phyloP scores from a whole-genome alignment of 2,797 vertebrate species.

The Fistularia tabacaria region DNA sequence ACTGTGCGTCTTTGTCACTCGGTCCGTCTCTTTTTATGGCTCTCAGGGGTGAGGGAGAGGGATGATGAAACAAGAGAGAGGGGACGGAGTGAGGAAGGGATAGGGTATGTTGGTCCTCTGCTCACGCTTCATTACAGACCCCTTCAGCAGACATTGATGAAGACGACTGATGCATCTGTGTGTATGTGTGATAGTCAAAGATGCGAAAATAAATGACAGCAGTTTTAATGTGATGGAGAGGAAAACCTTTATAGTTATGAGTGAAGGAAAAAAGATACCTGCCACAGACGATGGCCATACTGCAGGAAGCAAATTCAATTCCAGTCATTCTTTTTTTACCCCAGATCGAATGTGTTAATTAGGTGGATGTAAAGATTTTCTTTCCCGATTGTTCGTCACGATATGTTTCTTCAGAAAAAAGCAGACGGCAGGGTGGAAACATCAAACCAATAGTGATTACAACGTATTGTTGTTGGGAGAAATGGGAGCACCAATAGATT shows the following conservation, averaged over 20 bases:
- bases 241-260: slow-evolving; percentile 36
- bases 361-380: background rate
- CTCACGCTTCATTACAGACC: slow-evolving; percentile 74
- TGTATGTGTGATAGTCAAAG: slow-evolving; percentile 16
- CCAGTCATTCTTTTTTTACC: background rate
- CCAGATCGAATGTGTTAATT: background rate
- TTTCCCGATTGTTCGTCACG: too few species aligned
- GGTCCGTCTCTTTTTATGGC: slow-evolving; percentile 32
- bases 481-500: too few species aligned
- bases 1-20: slow-evolving; percentile 33
- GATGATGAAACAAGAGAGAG: slow-evolving; percentile 45
- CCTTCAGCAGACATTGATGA: slow-evolving; percentile 66
- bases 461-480: too few species aligned
- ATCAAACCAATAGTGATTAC: too few species aligned
- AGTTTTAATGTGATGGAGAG: slow-evolving; percentile 29
- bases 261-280: background rate
- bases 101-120: slow-evolving; percentile 48
- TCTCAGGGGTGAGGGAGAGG: slow-evolving; percentile 30
- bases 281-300: background rate
- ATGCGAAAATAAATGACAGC: slow-evolving; percentile 45
- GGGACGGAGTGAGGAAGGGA: slow-evolving; percentile 17
- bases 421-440: too few species aligned
- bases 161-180: slow-evolving; percentile 28
- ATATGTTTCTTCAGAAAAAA: too few species aligned
- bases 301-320: background rate